Conservation (phyloP, 2,797 vertebrate species). For the Setipinna tenuifilis region DNA sequence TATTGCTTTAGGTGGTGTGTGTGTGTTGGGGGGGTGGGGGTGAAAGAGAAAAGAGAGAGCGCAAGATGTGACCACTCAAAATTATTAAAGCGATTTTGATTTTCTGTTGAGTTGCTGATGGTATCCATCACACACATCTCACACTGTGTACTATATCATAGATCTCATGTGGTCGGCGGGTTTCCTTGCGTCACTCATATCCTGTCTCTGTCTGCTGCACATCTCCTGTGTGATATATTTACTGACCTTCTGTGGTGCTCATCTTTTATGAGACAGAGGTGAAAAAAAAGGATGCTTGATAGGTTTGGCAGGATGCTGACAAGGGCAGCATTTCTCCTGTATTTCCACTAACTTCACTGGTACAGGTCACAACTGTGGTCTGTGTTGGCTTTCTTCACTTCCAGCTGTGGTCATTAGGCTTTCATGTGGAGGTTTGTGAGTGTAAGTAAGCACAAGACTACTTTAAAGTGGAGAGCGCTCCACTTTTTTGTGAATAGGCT, state of each 20-base stretch:
- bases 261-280: constrained; percentile 5
- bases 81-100: neutral
- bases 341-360: neutral
- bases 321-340: neutral
- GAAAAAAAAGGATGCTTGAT: neutral
- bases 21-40: no score
- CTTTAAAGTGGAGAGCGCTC: neutral
- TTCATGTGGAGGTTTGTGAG: neutral
- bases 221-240: neutral
- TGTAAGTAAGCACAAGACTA: neutral
- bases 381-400: neutral
- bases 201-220: neutral
- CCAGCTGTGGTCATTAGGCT: neutral
- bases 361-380: neutral
- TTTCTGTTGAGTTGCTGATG: neutral
- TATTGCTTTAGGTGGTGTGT: no score
- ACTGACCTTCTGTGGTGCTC: neutral
- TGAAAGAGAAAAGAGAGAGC: neutral
- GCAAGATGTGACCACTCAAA: neutral
- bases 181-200: neutral
- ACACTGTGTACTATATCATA: neutral
- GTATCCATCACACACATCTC: neutral
- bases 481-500: neutral
- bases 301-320: neutral
- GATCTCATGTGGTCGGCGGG: neutral